Conservation (phyloP, 2,888 invertebrate genomes). For the Ramazzottius varieornatus region DNA sequence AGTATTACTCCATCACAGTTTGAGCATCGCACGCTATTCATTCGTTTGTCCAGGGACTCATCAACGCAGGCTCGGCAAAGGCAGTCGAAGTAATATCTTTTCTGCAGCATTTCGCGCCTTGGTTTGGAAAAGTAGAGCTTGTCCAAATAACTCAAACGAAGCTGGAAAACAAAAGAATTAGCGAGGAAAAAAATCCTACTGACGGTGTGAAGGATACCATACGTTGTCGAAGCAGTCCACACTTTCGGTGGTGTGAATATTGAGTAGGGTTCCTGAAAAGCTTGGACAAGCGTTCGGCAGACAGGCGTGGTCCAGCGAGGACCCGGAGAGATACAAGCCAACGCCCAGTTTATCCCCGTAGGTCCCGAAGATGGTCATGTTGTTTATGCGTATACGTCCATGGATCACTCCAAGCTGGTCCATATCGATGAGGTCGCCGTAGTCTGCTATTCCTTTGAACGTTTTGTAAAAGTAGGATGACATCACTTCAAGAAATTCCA, state of each 20-base stretch:
- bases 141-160: constrained; percentile 3
- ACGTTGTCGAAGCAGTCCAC: constrained; percentile 3
- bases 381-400: not conserved
- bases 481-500: not conserved
- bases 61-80: not conserved
- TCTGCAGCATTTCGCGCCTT: not conserved
- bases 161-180: not conserved
- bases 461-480: not conserved
- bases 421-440: not conserved
- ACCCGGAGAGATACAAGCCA: not conserved
- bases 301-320: not conserved
- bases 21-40: not conserved
- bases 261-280: not conserved
- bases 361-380: constrained; percentile 2
- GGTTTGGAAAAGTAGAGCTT: not conserved
- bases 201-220: not conserved
- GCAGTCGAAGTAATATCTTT: not conserved
- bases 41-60: not conserved
- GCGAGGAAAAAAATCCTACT: not conserved
- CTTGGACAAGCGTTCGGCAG: not conserved
- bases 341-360: constrained; percentile 1
- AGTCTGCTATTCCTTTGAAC: not conserved
- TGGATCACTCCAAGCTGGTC: not conserved
- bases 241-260: not conserved
- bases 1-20: not conserved